Evolutionary conservation across 2,888 invertebrate species (phyloP).

Genomic region (Chalcis sispes): DNA sequence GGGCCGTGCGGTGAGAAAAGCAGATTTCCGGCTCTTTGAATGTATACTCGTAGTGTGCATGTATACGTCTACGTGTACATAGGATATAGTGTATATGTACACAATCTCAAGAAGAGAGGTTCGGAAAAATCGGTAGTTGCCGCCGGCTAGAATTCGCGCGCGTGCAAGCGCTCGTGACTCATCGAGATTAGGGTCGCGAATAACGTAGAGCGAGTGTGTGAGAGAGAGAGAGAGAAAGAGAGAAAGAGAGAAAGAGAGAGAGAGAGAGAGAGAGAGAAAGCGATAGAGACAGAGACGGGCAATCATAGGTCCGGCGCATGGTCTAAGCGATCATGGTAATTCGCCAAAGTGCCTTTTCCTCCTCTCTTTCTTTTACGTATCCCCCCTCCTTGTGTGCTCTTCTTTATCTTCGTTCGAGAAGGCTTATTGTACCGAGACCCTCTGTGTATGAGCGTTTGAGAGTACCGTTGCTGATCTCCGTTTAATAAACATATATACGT

Average conservation of each 20-base stretch:
- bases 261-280: slow-evolving; percentile 24
- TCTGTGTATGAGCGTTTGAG: too few species aligned
- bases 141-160: neutral
- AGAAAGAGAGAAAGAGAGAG: neutral
- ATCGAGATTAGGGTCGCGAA: slow-evolving; percentile 61
- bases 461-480: too few species aligned
- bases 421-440: too few species aligned
- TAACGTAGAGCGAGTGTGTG: slow-evolving; percentile 44
- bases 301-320: slow-evolving; percentile 56
- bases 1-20: neutral
- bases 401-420: too few species aligned
- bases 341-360: slow-evolving; percentile 58
- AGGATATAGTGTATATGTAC: neutral
- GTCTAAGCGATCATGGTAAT: slow-evolving; percentile 66
- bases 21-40: neutral
- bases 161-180: slow-evolving; percentile 50
- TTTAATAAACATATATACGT: too few species aligned
- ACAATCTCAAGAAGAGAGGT: neutral
- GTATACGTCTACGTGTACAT: neutral
- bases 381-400: too few species aligned
- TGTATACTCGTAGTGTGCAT: neutral
- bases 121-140: neutral
- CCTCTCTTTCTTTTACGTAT: slow-evolving; percentile 36
- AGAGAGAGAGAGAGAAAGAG: slow-evolving; percentile 29
- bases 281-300: slow-evolving; percentile 35